These are phyloP conservation scores for Linepithema humile DNA, from an alignment of 1,140 invertebrate genomes.

Conservation along the genomic window DNA sequence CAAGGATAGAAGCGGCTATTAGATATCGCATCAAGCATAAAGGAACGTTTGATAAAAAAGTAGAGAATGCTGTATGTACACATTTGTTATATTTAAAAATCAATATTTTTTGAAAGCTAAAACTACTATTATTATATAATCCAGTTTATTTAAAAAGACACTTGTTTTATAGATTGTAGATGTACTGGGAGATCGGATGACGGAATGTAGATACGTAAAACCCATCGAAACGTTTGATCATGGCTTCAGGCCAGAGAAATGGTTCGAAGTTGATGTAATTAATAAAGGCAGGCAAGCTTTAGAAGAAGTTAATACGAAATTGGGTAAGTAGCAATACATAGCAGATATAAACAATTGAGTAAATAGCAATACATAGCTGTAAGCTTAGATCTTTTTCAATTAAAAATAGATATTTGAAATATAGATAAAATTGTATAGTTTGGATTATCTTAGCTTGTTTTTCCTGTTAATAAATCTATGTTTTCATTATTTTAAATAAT, in stretches of 20 bases:
- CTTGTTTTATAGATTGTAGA: conserved; percentile 83
- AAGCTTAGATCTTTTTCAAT: background rate
- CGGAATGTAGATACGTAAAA: conserved; percentile 91
- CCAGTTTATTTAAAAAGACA: background rate
- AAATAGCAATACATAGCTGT: too few species aligned
- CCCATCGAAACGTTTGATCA: conserved; percentile 88
- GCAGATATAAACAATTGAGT: background rate
- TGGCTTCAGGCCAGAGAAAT: conserved; percentile 90
- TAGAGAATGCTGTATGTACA: conserved; percentile 82
- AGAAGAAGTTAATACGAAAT: conserved; percentile 92
- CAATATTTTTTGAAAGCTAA: background rate
- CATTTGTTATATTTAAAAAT: background rate
- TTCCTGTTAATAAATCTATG: background rate
- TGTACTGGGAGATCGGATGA: conserved; percentile 93
- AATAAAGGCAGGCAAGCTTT: conserved; percentile 91
- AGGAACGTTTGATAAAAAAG: conserved; percentile 73
- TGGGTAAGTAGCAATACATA: conserved; percentile 86
- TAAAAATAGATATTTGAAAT: background rate
- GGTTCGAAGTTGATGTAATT: conserved; percentile 94
- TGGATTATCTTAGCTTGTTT: too few species aligned
- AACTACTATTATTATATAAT: background rate
- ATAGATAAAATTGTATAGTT: too few species aligned
- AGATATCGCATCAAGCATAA: conserved; percentile 90
- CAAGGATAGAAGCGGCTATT: conserved; percentile 92
- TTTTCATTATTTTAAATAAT: conserved; percentile 37